Conservation (phyloP, 2,888 invertebrate species). For the Pimpla rufipes region DNA sequence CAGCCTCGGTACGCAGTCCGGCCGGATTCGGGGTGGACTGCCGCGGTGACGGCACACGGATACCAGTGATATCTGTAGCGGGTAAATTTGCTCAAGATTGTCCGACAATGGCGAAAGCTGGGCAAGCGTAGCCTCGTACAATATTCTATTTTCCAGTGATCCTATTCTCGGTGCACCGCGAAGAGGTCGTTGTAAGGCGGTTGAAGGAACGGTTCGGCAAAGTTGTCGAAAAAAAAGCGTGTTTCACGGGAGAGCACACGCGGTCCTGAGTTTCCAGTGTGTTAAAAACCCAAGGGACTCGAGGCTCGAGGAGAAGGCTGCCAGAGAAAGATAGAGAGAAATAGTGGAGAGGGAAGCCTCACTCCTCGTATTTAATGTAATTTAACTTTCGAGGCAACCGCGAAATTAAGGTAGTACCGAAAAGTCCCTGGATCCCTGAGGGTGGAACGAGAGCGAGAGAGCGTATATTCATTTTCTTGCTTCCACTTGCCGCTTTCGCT, state of each 20-base stretch:
- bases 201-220: constrained; percentile 33
- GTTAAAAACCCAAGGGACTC: constrained; percentile 65
- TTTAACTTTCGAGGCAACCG: constrained; percentile 70
- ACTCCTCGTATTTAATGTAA: constrained; percentile 70
- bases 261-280: constrained; percentile 54
- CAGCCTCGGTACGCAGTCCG: neutral
- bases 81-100: neutral
- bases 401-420: constrained; percentile 68
- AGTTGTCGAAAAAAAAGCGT: constrained; percentile 16
- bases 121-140: neutral
- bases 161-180: constrained; percentile 29
- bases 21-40: no score
- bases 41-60: neutral
- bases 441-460: constrained; percentile 60
- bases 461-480: constrained; percentile 65
- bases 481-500: constrained; percentile 37
- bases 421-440: constrained; percentile 58
- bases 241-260: constrained; percentile 25
- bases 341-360: constrained; percentile 48
- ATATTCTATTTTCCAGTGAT: constrained; percentile 42
- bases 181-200: constrained; percentile 6
- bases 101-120: neutral
- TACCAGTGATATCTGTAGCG: neutral
- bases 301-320: constrained; percentile 25
- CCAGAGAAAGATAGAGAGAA: constrained; percentile 33